phyloP scores from a whole-genome alignment of 2,888 invertebrate species.

The Hipparchia semele region DNA sequence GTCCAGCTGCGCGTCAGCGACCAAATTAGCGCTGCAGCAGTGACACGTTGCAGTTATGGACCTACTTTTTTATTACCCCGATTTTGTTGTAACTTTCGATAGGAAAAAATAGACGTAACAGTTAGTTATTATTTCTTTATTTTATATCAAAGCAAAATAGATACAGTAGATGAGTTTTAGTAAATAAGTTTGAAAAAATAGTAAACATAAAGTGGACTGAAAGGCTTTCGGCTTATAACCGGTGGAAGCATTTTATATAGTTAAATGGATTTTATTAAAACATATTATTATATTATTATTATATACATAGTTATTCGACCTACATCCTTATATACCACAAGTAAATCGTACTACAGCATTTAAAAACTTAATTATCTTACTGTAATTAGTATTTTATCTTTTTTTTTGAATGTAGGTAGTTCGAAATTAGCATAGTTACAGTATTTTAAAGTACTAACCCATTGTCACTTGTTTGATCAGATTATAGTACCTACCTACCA shows the following conservation, averaged over 20 bases:
- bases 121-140: too few relatives aligned
- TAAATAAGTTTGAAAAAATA: not conserved
- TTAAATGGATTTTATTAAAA: not conserved
- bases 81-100: too few relatives aligned
- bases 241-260: conserved; percentile 18
- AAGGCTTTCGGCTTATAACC: conserved; percentile 18
- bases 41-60: too few relatives aligned
- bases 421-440: not conserved
- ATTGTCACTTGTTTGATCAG: not conserved
- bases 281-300: not conserved
- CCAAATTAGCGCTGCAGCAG: too few relatives aligned
- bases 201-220: conserved; percentile 22
- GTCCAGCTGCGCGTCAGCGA: too few relatives aligned
- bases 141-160: too few relatives aligned
- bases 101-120: too few relatives aligned
- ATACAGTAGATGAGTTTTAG: not conserved
- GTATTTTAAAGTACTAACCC: conserved; percentile 6
- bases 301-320: not conserved
- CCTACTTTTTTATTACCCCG: too few relatives aligned
- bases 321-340: not conserved
- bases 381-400: conserved; percentile 13
- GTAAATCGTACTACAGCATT: not conserved
- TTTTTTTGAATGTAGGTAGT: not conserved
- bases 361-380: not conserved
- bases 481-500: conserved; percentile 2